phyloP scores from a whole-genome alignment of 2,888 invertebrate genomes.

The Cheilosia vulpina region DNA sequence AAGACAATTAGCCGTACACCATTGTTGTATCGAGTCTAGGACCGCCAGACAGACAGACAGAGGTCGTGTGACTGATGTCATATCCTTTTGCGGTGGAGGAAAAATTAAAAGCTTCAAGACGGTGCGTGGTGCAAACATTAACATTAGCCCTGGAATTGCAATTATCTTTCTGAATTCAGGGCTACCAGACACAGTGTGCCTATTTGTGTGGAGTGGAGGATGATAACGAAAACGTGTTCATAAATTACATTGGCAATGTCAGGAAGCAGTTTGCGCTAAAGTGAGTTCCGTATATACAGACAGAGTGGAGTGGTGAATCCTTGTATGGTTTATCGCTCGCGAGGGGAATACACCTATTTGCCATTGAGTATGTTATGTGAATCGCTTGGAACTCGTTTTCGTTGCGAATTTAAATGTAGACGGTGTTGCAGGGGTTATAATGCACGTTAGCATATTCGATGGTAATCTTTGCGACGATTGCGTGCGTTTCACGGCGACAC shows the following conservation, averaged over 20 bases:
- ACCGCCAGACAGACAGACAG: conserved; percentile 38
- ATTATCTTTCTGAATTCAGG: conserved; percentile 64
- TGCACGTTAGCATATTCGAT: conserved; percentile 73
- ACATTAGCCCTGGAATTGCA: conserved; percentile 44
- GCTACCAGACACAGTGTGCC: neutral
- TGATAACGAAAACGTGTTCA: conserved; percentile 60
- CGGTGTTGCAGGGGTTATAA: conserved; percentile 34
- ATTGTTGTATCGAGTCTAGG: conserved; percentile 7
- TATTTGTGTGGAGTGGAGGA: neutral
- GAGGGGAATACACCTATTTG: conserved; percentile 41
- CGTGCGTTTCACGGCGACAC: conserved; percentile 59
- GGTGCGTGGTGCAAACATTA: conserved; percentile 16
- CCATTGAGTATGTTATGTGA: conserved; percentile 30
- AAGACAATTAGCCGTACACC: conserved; percentile 48
- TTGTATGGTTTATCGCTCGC: conserved; percentile 66
- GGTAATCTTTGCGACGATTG: conserved; percentile 64
- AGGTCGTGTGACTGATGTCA: conserved; percentile 59
- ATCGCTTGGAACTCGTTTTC: conserved; percentile 48
- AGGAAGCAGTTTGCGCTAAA: conserved; percentile 63
- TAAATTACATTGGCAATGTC: conserved; percentile 68
- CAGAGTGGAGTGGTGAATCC: conserved; percentile 39
- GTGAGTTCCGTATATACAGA: neutral
- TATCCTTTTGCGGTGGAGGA: conserved; percentile 53
- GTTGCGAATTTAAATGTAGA: conserved; percentile 49
- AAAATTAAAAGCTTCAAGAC: conserved; percentile 29